phyloP scores from a whole-genome alignment of 2,797 vertebrate species.

The Arctocebus calabarensis region DNA sequence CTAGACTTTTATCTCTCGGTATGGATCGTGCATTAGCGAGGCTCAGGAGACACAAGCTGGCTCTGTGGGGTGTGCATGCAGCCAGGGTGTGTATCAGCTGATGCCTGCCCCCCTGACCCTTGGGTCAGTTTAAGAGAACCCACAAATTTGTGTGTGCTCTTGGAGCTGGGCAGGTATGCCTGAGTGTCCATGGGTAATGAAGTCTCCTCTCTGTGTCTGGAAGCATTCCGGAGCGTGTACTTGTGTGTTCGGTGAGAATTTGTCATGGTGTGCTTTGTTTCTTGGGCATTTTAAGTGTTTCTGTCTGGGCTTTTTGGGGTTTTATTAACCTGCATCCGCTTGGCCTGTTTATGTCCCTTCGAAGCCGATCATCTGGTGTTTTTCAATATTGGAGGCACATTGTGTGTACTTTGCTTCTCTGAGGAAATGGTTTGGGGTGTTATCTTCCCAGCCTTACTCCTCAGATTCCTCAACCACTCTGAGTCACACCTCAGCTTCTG shows the following conservation, averaged over 20 bases:
- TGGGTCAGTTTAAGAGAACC: slow-evolving; percentile 11
- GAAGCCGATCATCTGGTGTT: slow-evolving; percentile 76
- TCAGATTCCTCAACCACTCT: background rate
- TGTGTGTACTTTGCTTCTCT: slow-evolving; percentile 56
- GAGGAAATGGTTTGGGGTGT: slow-evolving; percentile 48
- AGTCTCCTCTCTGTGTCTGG: slow-evolving; percentile 52
- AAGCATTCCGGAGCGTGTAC: slow-evolving; percentile 66
- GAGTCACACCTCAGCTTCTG: background rate
- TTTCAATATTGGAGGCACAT: slow-evolving; percentile 73
- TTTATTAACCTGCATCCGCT: slow-evolving; percentile 82
- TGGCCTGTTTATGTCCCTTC: slow-evolving; percentile 73
- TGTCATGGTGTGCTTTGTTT: slow-evolving; percentile 80
- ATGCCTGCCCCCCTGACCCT: background rate
- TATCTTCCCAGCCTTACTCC: slow-evolving; percentile 1
- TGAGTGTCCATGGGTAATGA: background rate
- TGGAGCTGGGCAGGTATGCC: slow-evolving; percentile 57
- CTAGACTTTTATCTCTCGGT: slow-evolving; percentile 82
- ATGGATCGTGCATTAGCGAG: slow-evolving; percentile 79
- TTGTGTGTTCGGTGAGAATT: slow-evolving; percentile 75
- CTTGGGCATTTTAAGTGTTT: slow-evolving; percentile 81
- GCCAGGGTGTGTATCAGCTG: background rate
- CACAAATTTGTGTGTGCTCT: background rate
- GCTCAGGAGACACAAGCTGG: slow-evolving; percentile 65
- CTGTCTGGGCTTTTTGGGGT: slow-evolving; percentile 79
- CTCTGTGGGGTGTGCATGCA: slow-evolving; percentile 17